Evolutionary conservation across 2,797 vertebrate species (phyloP).

Genomic region (Platalea minor): DNA sequence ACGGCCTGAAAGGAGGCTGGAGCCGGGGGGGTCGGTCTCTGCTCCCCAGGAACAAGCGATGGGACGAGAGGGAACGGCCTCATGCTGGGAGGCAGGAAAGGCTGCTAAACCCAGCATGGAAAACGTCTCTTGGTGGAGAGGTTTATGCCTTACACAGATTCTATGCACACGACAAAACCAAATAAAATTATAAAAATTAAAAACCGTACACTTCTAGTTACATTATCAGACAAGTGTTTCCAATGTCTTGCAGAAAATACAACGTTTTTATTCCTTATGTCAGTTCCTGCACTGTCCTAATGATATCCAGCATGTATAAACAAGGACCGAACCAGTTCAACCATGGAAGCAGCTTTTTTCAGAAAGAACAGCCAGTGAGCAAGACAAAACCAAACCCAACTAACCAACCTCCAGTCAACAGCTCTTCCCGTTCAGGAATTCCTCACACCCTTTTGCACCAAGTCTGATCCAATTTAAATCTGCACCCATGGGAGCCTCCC

Average conservation of each 20-base stretch:
- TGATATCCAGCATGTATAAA: fast-evolving
- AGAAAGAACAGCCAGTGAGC: not conserved
- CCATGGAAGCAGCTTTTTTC: not conserved
- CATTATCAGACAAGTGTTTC: not conserved
- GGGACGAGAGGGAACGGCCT: too few relatives aligned
- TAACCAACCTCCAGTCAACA: not conserved
- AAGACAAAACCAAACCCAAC: not conserved
- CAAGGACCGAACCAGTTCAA: not conserved
- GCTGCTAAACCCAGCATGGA: not conserved
- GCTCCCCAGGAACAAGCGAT: too few relatives aligned
- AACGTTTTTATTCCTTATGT: not conserved
- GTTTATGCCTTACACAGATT: not conserved
- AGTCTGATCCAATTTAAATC: not conserved
- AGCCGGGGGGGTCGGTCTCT: too few relatives aligned
- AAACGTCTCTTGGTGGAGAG: too few relatives aligned
- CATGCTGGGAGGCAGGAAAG: not conserved
- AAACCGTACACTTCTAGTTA: not conserved
- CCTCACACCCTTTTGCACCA: not conserved
- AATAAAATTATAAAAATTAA: not conserved
- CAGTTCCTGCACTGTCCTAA: too few relatives aligned
- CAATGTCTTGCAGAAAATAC: not conserved
- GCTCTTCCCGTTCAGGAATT: too few relatives aligned
- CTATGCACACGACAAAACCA: not conserved
- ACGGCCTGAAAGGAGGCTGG: too few relatives aligned
- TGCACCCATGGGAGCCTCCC: too few relatives aligned